Evolutionary conservation across 2,113 vertebrate species (phyloP), one percentile per base, ranked within the genome.

Genomic region (Heliornis fulica): DNA sequence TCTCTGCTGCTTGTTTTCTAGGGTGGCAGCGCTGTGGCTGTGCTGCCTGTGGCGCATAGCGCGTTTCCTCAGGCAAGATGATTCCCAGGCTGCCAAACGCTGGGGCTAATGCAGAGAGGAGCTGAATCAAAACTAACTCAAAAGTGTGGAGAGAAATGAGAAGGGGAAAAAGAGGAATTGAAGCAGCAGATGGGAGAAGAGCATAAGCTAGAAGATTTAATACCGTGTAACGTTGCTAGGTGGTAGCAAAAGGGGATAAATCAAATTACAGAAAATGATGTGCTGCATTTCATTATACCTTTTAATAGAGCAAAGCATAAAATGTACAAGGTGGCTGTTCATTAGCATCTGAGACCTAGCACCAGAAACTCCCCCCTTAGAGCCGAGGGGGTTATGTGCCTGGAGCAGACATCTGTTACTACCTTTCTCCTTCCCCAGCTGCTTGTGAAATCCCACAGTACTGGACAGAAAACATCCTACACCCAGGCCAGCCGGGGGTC

Each of bases 401-500:
- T 78, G 6, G 1, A 89, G 60, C 72, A 66, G 60, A 78, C 69
- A n/a, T 50, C n/a, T 61, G 12, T 45, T 68, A 25, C 17, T 54
- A 36, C 11, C 28, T 1, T 12, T 74, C 53, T 75, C 50, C 18
- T 32, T 83, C n/a, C 56, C 61, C 23, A 64, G 0, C 19, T 28
- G 32, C 74, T 53, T 10, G 32, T 69, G 80, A 70, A 69, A 72
- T 80, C 46, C 36, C 0, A 0, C 31, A 54, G 22, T 59, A 25
- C 65, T 50, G 57, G 51, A 34, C 46, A 87, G 74, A 94, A 78
- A 50, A 19, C 40, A 54, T 4, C 0, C 0, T 20, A 13, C 2
- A 2, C 9, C 11, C 0, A 3, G 32, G 61, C 4, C 0, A 29
- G 61, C 4, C 0, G 0, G 25, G 20, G 18, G 29, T 70, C 36